phyloP scores from a whole-genome alignment of 2,113 vertebrate species.

The Propithecus coquereli region DNA sequence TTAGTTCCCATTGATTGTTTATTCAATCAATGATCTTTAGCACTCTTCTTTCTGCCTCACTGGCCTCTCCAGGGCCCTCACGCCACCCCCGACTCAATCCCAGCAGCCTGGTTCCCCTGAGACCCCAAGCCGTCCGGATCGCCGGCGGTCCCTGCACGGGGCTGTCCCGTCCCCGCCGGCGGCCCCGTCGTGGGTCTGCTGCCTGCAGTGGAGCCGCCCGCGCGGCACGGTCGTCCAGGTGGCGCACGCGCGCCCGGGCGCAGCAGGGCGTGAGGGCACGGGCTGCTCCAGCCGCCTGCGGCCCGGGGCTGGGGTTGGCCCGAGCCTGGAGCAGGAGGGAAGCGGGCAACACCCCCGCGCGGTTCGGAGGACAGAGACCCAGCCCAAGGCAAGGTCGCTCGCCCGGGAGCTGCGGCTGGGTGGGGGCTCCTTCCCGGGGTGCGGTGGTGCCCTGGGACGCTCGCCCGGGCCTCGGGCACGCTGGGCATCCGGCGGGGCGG shows the following conservation, averaged over 20 bases:
- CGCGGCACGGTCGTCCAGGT: rapidly evolving
- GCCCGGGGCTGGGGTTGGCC: not conserved
- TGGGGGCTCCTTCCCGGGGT: too few species aligned
- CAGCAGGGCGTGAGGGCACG: rapidly evolving
- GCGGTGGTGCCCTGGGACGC: rapidly evolving
- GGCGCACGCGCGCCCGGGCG: too few species aligned
- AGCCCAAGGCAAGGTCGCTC: not conserved
- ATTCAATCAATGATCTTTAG: not conserved
- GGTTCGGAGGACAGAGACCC: rapidly evolving
- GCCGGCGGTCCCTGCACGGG: rapidly evolving
- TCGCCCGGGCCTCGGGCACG: too few species aligned
- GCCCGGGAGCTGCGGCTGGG: not conserved
- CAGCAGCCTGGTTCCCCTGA: not conserved
- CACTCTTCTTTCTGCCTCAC: not conserved
- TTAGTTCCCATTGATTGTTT: not conserved
- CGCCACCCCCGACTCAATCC: rapidly evolving
- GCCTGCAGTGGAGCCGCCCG: too few species aligned
- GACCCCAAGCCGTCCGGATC: not conserved
- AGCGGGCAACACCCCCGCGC: not conserved
- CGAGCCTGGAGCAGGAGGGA: not conserved
- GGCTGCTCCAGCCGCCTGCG: rapidly evolving
- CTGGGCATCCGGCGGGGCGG: not conserved
- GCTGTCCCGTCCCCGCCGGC: not conserved
- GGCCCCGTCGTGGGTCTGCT: not conserved
- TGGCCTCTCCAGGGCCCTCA: rapidly evolving